A percentile compares a stretch with the other conserved stretches of the same genome.
These are phyloP conservation scores for Bombus waltoni DNA, from an alignment of 1,140 invertebrate genomes.

Conservation along the genomic window DNA sequence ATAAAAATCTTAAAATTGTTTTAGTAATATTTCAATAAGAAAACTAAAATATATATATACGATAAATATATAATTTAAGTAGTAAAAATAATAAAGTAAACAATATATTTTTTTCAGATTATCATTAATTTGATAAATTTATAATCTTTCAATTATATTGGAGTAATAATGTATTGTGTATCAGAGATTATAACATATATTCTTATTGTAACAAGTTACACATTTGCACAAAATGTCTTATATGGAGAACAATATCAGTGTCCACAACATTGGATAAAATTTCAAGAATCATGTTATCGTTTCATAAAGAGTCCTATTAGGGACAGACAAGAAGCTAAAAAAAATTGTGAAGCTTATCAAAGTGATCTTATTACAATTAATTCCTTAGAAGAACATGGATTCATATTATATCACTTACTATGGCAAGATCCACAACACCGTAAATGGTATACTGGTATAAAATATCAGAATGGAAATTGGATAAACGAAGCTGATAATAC, in stretches of 20 bases:
- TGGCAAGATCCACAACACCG: slow-evolving; percentile 92
- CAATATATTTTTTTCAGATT: not conserved
- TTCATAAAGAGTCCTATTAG: slow-evolving; percentile 93
- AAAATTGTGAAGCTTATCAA: slow-evolving; percentile 91
- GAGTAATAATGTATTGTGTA: slow-evolving; percentile 12
- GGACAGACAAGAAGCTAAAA: slow-evolving; percentile 89
- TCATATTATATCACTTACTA: slow-evolving; percentile 90
- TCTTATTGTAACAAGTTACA: not conserved
- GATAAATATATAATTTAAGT: not conserved
- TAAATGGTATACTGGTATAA: slow-evolving; percentile 93
- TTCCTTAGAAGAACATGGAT: slow-evolving; percentile 93
- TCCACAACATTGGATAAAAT: slow-evolving; percentile 92
- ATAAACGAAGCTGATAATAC: slow-evolving; percentile 92
- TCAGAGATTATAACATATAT: not conserved
- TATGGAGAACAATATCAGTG: slow-evolving; percentile 83
- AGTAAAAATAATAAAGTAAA: not conserved
- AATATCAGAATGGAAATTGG: slow-evolving; percentile 89
- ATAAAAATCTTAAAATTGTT: too few species aligned
- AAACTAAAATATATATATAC: not conserved
- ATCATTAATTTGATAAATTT: not conserved
- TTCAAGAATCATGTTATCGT: slow-evolving; percentile 91
- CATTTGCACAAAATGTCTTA: slow-evolving; percentile 66
- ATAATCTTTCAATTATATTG: not conserved
- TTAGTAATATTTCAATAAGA: not conserved
- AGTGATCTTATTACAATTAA: slow-evolving; percentile 92